Evolutionary conservation across 2,888 invertebrate genomes (phyloP), one percentile per base, ranked within the genome.

Genomic region (Melanostoma scalare): DNA sequence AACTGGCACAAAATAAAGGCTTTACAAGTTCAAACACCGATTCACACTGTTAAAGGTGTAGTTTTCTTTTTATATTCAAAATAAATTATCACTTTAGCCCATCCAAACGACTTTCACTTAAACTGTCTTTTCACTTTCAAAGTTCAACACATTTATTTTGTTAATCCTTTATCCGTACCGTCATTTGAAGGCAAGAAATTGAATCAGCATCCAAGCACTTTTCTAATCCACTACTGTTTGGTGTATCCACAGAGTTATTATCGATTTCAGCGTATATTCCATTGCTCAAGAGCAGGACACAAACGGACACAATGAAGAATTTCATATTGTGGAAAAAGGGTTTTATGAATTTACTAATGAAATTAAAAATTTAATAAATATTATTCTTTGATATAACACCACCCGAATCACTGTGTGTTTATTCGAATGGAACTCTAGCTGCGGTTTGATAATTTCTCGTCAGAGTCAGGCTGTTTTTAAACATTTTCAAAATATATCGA

Each of bases 151-250:
- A 65, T 60, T 72, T 42, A 56, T 6, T 53, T 6, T 48, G 4
- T 48, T 74, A 68, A 67, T 82, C 78, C 78, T 60, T 69, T 46
- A 89, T 89, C 88, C 91, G 90, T 90, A 92, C 92, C 92, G 92
- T 92, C 87, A 92, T 91, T 90, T 94, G 94, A 80, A 94, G 90
- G 91, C 94, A 94, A 86, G 93, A 93, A 85, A 94, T 94, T 76
- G 94, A 94, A 91, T 94, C 94, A 88, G 92, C 92, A 86, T 92
- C 91, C 85, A 94, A 90, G 88, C 94, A 94, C 86, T 93, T 92
- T 87, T 93, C 92, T 87, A 93, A 90, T 76, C 60, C 72, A 77
- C 61, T 72, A 50, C 58, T 20, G 35, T 55, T 61, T 35, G 65
- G 58, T 36, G 52, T 69, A 69, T 75, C 68, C 65, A 60, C 53